Evolutionary conservation across 2,888 invertebrate genomes (phyloP).

Genomic region (Drosophila birchii): DNA sequence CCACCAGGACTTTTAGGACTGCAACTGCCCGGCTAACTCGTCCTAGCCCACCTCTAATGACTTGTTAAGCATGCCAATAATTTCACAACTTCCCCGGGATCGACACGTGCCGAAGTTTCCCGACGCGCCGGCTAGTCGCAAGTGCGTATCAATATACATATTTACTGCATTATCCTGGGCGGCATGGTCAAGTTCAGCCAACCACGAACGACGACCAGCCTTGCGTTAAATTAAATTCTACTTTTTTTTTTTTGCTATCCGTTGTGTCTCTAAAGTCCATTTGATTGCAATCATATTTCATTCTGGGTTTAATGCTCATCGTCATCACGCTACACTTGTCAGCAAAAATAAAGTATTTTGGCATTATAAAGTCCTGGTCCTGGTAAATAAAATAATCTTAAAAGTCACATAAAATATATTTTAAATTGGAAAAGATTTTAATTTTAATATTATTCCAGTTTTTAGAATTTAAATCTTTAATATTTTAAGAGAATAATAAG

Average conservation of each 20-base stretch:
- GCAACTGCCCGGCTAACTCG: constrained; percentile 17
- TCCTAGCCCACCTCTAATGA: constrained; percentile 58
- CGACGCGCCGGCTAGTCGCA: constrained; percentile 54
- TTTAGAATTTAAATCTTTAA: no score
- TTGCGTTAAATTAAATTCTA: constrained; percentile 85
- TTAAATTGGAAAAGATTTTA: neutral
- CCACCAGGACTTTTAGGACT: constrained; percentile 27
- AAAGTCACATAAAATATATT: neutral
- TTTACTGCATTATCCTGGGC: constrained; percentile 26
- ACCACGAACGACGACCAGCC: constrained; percentile 70
- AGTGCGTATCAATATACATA: constrained; percentile 31
- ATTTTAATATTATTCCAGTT: no score
- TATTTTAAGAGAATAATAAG: no score
- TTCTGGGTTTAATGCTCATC: constrained; percentile 47
- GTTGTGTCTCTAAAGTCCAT: constrained; percentile 11
- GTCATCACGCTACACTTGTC: constrained; percentile 37
- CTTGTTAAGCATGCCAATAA: constrained; percentile 80
- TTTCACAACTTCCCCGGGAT: constrained; percentile 68
- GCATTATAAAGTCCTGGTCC: neutral
- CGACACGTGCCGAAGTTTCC: constrained; percentile 71
- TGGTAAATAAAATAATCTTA: neutral
- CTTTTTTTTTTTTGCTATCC: constrained; percentile 6
- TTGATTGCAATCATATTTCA: constrained; percentile 64
- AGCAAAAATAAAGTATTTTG: neutral
- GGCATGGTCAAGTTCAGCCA: constrained; percentile 69